Conservation (phyloP, 2,797 vertebrate genomes). For the Thunnus albacares region DNA sequence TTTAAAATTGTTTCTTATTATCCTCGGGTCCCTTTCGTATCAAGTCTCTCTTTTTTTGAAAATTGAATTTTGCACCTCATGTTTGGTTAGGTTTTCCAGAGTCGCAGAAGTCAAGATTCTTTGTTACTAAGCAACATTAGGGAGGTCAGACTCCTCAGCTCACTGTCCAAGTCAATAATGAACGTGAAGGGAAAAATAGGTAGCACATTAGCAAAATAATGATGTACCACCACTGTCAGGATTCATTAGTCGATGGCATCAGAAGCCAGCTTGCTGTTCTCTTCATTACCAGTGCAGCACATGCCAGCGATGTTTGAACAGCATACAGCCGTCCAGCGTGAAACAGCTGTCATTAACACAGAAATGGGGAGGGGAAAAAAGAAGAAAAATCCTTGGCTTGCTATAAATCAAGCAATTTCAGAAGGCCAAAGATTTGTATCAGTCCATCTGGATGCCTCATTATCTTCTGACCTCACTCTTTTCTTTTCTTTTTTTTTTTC, state of each 20-base stretch:
- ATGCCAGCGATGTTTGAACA: conserved; percentile 41
- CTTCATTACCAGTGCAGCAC: conserved; percentile 44
- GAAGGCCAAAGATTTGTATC: conserved; percentile 22
- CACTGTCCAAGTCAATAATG: conserved; percentile 47
- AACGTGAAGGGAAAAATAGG: conserved; percentile 33
- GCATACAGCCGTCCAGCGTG: conserved; percentile 25
- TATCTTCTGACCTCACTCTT: conserved; percentile 50
- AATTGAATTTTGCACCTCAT: too few relatives aligned
- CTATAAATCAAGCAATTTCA: conserved; percentile 17
- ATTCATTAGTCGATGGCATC: conserved; percentile 68
- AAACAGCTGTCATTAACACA: conserved; percentile 47
- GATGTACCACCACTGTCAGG: conserved; percentile 41
- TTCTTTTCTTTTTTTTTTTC: not conserved
- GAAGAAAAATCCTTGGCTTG: conserved; percentile 8
- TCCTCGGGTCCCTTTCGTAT: too few relatives aligned
- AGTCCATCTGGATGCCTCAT: conserved; percentile 49
- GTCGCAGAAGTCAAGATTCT: not conserved
- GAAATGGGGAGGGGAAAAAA: not conserved
- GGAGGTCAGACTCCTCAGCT: conserved; percentile 17
- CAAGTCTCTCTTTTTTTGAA: too few relatives aligned
- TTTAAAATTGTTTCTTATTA: too few relatives aligned
- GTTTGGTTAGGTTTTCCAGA: too few relatives aligned
- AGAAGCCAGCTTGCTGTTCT: conserved; percentile 48
- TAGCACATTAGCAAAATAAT: conserved; percentile 52
- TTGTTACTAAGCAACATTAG: conserved; percentile 3